phyloP scores from a whole-genome alignment of 1,140 invertebrate species.

The Neodiprion pinetum region DNA sequence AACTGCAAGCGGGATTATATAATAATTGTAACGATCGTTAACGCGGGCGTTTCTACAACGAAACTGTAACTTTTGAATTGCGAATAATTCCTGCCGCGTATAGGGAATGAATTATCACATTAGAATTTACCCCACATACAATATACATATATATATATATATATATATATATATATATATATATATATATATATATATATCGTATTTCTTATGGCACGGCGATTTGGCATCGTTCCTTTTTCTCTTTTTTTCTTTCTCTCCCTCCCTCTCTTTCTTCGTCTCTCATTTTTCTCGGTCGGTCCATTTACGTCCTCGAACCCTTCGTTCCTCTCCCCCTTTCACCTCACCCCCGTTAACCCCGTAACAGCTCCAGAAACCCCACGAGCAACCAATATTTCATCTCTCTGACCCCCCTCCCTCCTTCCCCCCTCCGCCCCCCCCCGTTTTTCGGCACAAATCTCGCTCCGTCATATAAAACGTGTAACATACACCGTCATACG shows the following conservation, averaged over 20 bases:
- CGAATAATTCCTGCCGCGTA: neutral
- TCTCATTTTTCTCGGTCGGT: neutral
- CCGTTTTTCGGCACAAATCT: too few species aligned
- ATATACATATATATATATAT: neutral
- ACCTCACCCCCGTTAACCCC: neutral
- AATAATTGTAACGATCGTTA: too few species aligned
- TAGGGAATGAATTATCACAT: neutral
- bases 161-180: too few species aligned
- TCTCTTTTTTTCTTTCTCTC: neutral
- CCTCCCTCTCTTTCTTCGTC: neutral
- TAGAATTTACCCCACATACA: neutral
- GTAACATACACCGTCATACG: too few species aligned
- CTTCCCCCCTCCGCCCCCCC: too few species aligned
- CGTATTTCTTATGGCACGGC: neutral
- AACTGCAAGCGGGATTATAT: too few species aligned
- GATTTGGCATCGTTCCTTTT: neutral
- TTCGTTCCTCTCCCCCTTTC: neutral
- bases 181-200: too few species aligned
- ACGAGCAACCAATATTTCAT: constrained; percentile 17
- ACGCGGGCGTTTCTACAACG: too few species aligned
- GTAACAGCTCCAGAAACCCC: neutral
- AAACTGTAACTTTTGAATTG: neutral
- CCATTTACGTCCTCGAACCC: constrained; percentile 1
- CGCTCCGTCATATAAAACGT: too few species aligned
- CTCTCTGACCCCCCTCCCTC: neutral